phyloP scores from a whole-genome alignment of 2,888 invertebrate species.

The Heteropelma amictum region DNA sequence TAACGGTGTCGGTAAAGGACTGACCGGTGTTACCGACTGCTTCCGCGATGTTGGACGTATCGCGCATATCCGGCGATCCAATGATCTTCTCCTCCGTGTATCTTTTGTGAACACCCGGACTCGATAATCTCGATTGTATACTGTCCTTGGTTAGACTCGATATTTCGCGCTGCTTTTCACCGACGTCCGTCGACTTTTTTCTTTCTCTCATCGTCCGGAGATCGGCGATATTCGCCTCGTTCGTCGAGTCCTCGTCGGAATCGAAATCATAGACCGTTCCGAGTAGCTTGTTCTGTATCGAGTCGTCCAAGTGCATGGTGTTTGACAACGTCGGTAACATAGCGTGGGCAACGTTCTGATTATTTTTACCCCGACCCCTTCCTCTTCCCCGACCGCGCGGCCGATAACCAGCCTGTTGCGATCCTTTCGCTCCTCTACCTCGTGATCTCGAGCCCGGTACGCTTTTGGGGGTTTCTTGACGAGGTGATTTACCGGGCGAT shows the following conservation, averaged over 20 bases:
- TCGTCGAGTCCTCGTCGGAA: conserved; percentile 89
- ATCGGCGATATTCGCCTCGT: conserved; percentile 86
- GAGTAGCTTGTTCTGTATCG: conserved; percentile 88
- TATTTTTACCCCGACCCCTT: conserved; percentile 76
- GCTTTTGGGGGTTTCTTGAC: conserved; percentile 65
- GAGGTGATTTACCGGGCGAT: conserved; percentile 83
- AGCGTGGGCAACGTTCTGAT: conserved; percentile 59
- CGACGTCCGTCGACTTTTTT: conserved; percentile 84
- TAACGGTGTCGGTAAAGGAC: conserved; percentile 82
- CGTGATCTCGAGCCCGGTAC: conserved; percentile 77
- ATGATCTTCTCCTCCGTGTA: conserved; percentile 66
- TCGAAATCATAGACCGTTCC: conserved; percentile 94
- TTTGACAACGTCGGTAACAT: conserved; percentile 60
- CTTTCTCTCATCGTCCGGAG: conserved; percentile 89
- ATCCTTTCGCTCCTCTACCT: conserved; percentile 76
- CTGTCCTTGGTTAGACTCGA: conserved; percentile 55
- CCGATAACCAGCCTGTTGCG: conserved; percentile 69
- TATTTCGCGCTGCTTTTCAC: conserved; percentile 63
- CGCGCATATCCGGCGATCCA: conserved; percentile 66
- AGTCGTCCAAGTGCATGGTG: conserved; percentile 81
- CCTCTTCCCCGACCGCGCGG: conserved; percentile 75
- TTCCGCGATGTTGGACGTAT: conserved; percentile 59
- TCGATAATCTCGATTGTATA: conserved; percentile 54
- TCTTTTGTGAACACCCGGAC: conserved; percentile 64
- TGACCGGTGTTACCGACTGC: conserved; percentile 71